Base-by-base conservation (phyloP, 2,113 vertebrate species). In the Melanocharis versteri region DNA sequence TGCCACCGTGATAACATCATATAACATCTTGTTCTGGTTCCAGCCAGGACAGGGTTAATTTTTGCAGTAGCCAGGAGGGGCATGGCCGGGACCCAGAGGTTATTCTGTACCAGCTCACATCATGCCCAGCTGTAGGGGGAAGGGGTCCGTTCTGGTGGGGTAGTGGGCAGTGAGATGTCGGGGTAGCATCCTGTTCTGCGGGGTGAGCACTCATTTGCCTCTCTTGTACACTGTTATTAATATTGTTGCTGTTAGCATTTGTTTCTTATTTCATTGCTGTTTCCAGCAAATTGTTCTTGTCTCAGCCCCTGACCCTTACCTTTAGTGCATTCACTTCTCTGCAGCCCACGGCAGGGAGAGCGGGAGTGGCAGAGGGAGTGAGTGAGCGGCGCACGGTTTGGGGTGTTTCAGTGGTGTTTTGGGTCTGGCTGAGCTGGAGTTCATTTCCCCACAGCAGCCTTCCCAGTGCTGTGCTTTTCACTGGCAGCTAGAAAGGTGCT, bases 331-430 rank as follows among this genome's bases (percentile, higher is more conserved):
- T 31, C 3, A 4, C 14, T 70, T 56, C 18, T 58, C 31, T 56
- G 11, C 48, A 26, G 31, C 24, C 40, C 31, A 17, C 1, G 6
- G 48, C 6, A 26, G 40, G 39, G 13, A 60, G 23, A 31, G 19
- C 0, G 0, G n/a, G n/a, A 30, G 40, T 15, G 45, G 30, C 20
- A 10, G 19, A 24, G 18, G 31, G 23, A 40, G 11, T 1, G 54
- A 61, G 47, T 0, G 8, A 61, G 18, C 3, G 2, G 39, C 0
- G 4, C 28, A 8, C 15, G 42, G 24, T 47, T 62, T 54, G 48
- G 65, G 42, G 42, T 48, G 14, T 47, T 47, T 42, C 75, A 40
- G 40, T 20, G 66, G 5, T 19, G 27, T 33, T 51, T 58, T 44
- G 62, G 27, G 45, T 18, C 54, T 51, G 61, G 21, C 33, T 58